Conservation (phyloP, 1,140 invertebrate genomes). For the Heliconius hermathena region DNA sequence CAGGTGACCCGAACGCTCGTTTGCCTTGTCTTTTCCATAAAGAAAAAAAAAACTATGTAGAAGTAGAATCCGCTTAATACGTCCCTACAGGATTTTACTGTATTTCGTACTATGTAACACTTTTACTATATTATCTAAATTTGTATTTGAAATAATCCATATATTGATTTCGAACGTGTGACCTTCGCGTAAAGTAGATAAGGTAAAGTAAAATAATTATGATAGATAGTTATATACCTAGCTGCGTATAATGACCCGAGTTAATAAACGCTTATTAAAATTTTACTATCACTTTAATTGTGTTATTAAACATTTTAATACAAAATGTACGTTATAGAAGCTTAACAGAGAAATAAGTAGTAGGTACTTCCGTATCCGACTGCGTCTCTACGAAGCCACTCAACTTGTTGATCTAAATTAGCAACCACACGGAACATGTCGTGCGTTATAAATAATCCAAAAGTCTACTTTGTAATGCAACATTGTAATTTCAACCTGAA, state of each 20-base stretch:
- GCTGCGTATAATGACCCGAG: background rate
- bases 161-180: background rate
- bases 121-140: too few species aligned
- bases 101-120: too few species aligned
- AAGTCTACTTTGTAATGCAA: too few species aligned
- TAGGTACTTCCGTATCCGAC: background rate
- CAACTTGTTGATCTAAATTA: background rate
- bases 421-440: too few species aligned
- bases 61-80: too few species aligned
- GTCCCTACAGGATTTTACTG: too few species aligned
- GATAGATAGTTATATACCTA: background rate
- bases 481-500: too few species aligned
- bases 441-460: too few species aligned
- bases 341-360: background rate
- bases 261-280: background rate
- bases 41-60: too few species aligned
- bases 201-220: background rate
- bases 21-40: too few species aligned
- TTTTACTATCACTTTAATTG: background rate
- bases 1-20: too few species aligned
- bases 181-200: background rate
- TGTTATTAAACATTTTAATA: background rate
- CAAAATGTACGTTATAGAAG: background rate
- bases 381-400: background rate
- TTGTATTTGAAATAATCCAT: too few species aligned